Evolutionary conservation across 1,140 invertebrate genomes (phyloP), one percentile per base, ranked within the genome.

Genomic region (Melanaphis sacchari): DNA sequence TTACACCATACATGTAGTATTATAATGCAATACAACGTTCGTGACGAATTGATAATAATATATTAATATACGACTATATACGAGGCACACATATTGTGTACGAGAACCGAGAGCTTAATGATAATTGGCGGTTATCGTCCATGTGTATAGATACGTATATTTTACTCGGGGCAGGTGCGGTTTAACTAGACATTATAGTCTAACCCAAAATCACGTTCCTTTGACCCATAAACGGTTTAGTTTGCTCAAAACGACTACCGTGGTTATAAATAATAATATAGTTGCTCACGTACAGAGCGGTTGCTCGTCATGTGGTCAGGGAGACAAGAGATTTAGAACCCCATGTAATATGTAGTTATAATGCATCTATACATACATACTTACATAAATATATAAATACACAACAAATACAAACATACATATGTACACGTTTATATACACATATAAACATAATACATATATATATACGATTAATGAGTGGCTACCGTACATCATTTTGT

Each of bases 11-110:
- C 4, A 6, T 76, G 31, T 15, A 76, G n/a, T 76, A n/a, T 18
- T 76, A 76, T 21, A 66, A 76, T 76, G 59, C 59, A n/a, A 76
- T n/a, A n/a, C 31, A 18, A n/a, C 59, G 15, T 76, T 76, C 15
- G n/a, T 76, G 59, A 76, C 59, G n/a, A 76, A 76, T 76, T 76
- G 59, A n/a, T 76, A 76, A 76, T 76, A 76, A 59, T 59, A 59
- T 76, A 76, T n/a, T n/a, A 76, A 76, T 76, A 76, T 76, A 15
- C 2, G 31, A 18, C 31, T n/a, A 76, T n/a, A 76, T 76, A n/a
- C 5, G 31, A 66, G 59, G 59, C 59, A n/a, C n/a, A 66, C 31
- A 54, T 9, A 54, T 76, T 76, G 59, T n/a, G 59, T n/a, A 5
- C 59, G 15, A 76, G 59, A 76, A n/a, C 59, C 31, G 11, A 66